Evolutionary conservation across 2,113 vertebrate genomes (phyloP), one percentile per base, ranked within the genome.

Genomic region (Tamias sibiricus): DNA sequence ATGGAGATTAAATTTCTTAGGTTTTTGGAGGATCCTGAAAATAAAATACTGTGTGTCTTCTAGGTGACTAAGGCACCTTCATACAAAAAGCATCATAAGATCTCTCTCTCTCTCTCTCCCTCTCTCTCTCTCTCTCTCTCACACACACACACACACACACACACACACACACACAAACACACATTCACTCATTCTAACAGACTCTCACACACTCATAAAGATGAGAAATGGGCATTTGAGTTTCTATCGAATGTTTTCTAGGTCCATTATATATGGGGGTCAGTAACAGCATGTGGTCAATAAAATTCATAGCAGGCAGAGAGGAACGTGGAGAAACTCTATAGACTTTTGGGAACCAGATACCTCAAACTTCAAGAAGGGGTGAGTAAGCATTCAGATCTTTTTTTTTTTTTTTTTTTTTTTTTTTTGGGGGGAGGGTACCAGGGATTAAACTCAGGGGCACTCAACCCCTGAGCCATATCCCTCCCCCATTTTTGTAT

Each of bases 141-240:
- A 11, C 13, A 44, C 13, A 7, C 49, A n/a, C 19, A 13, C 35
- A 32, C 10, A 28, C 47, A 42, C 40, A 32, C 30, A 32, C n/a
- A n/a, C n/a, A n/a, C 37, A 11, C 13, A 44, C 13, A 7, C 49
- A n/a, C 19, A 13, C 35, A 32, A 7, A 28, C 47, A 42, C 40
- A 32, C 30, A 32, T 37, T 35, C 11, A 40, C 20, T 24, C 37
- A 32, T n/a, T n/a, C n/a, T n/a, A n/a, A n/a, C n/a, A n/a, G n/a
- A n/a, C n/a, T n/a, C 35, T 22, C 37, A 14, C 77, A 83, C 12
- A 44, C 59, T 69, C 93, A 93, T 72, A 97, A 96, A 96, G 93
- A 93, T 96, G 95, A 97, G 97, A 95, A 97, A 86, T 68, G 66
- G 93, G 47, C 76, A 87, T 94, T 96, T 95, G 96, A 96, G 59